phyloP scores from a whole-genome alignment of 2,797 vertebrate genomes.

The Gephyroberyx darwinii region DNA sequence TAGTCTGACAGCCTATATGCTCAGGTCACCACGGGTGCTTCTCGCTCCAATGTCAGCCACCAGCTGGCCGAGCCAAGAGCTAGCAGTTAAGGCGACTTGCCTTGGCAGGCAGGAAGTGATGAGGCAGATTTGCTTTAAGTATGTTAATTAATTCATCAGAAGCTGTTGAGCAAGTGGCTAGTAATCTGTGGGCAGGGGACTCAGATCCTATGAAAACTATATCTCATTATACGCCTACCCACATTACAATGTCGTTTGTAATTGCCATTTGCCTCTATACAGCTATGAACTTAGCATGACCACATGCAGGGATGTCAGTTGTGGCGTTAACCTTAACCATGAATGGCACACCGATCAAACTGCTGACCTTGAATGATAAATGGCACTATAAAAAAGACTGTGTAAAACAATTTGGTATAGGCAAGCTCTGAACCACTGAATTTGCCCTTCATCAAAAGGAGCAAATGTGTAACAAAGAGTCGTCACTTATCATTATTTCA shows the following conservation, averaged over 20 bases:
- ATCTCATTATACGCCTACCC: conserved; percentile 70
- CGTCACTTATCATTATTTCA: conserved; percentile 61
- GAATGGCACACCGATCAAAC: conserved; percentile 29
- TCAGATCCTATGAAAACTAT: conserved; percentile 68
- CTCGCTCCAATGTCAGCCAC: conserved; percentile 62
- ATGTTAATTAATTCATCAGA: conserved; percentile 82
- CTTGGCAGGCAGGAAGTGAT: conserved; percentile 67
- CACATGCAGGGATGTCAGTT: conserved; percentile 22
- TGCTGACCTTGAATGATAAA: conserved; percentile 50
- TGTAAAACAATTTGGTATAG: conserved; percentile 34
- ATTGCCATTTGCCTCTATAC: conserved; percentile 59
- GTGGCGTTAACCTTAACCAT: conserved; percentile 32
- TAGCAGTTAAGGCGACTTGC: conserved; percentile 48
- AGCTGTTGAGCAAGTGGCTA: conserved; percentile 71
- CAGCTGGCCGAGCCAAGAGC: conserved; percentile 69
- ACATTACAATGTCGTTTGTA: conserved; percentile 72
- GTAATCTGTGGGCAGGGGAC: conserved; percentile 73
- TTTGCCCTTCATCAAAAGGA: conserved; percentile 60
- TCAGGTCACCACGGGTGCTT: conserved; percentile 44
- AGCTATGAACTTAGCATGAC: conserved; percentile 50
- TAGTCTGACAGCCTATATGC: conserved; percentile 45
- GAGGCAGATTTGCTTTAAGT: conserved; percentile 79
- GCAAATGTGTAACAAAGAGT: conserved; percentile 63
- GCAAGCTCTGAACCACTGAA: conserved; percentile 51
- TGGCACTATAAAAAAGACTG: conserved; percentile 1